Evolutionary conservation across 2,888 invertebrate species (phyloP).

Genomic region (Aspidiotus rigidus): DNA sequence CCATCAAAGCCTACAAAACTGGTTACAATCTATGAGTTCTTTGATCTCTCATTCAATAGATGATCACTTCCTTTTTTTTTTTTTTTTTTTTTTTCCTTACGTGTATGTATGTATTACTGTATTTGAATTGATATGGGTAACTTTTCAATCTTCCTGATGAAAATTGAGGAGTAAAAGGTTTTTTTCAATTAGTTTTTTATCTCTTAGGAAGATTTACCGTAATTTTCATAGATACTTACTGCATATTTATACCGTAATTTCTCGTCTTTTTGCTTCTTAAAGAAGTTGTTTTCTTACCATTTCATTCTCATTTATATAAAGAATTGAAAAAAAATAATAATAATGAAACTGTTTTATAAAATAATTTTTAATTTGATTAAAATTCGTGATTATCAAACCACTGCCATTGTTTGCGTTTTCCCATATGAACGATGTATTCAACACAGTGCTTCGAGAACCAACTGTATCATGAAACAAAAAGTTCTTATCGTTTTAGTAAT

Average conservation of each 20-base stretch:
- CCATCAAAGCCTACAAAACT: too few relatives aligned
- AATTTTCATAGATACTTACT: neutral
- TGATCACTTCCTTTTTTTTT: too few relatives aligned
- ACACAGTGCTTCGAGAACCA: constrained; percentile 31
- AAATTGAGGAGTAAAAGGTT: too few relatives aligned
- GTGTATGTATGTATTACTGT: too few relatives aligned
- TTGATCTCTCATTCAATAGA: too few relatives aligned
- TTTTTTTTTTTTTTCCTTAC: too few relatives aligned
- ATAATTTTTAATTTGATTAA: neutral
- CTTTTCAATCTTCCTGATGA: too few relatives aligned
- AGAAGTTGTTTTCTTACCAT: neutral
- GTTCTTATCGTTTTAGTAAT: neutral
- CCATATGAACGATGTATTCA: constrained; percentile 28
- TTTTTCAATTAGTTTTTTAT: neutral
- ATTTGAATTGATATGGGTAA: too few relatives aligned
- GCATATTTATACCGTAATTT: neutral
- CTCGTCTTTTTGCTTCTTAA: neutral
- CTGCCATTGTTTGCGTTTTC: constrained; percentile 28
- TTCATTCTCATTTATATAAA: neutral
- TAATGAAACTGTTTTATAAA: neutral
- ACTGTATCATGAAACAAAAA: constrained; percentile 4
- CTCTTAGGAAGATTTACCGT: neutral
- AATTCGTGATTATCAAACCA: constrained; percentile 35
- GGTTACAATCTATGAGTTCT: too few relatives aligned
- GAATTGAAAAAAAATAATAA: neutral